Evolutionary conservation across 1,140 invertebrate genomes (phyloP), one percentile per base, ranked within the genome.

Genomic region (Dryas iulia): DNA sequence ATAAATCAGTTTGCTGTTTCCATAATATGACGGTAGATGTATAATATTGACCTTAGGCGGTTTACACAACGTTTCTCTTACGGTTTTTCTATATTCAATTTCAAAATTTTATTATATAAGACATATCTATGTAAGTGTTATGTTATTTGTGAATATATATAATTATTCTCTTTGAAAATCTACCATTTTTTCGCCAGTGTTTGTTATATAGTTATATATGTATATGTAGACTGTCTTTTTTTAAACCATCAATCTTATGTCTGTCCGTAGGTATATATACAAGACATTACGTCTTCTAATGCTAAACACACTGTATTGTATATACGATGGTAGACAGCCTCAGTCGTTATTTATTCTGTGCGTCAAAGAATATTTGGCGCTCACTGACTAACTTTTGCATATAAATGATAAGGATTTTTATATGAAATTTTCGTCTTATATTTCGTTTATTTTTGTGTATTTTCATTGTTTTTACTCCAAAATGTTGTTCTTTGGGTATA

Each of bases 11-110:
- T 63, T 64, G 39, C 63, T 33, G 54, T 74, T 75, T 71, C 59
- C 66, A 68, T 30, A 56, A 39, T 73, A 65, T 60, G 67, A 35
- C 60, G 58, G 31, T 63, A 53, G 61, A 35, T 65, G 79, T 66
- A 82, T 83, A 83, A 72, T 76, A 69, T 85, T 85, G 78, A 82
- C 81, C 81, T 79, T 72, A 58, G 59, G 39, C 65, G 7, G 28
- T 25, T 66, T 65, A 57, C 28, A 14, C 21, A 62, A 57, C 35
- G n/a, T 31, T 53, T 1, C 39, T 25, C 1, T 54, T 25, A 54
- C 23, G 3, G 12, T n/a, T 54, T 25, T 54, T 31, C n/a, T n/a
- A n/a, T n/a, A n/a, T n/a, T n/a, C n/a, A n/a, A n/a, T n/a, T n/a
- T n/a, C n/a, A n/a, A n/a, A n/a, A n/a, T n/a, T n/a, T n/a, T n/a